These are phyloP conservation scores for Ailurus styani DNA, from an alignment of 2,113 vertebrate species.

Conservation along the genomic window DNA sequence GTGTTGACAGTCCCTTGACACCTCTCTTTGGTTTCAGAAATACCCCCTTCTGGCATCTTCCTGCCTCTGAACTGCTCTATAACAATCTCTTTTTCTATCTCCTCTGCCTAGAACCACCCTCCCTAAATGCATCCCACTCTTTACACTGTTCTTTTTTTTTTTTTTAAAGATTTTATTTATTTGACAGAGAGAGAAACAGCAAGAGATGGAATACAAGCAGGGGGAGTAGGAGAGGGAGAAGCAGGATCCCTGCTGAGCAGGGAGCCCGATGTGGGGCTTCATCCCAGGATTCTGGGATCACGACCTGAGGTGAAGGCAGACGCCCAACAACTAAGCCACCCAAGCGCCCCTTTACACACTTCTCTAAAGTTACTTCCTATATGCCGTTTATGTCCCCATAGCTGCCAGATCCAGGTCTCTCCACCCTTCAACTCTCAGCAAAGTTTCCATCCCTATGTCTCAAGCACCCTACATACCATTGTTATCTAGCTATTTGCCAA, in stretches of 20 bases:
- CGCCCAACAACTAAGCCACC: too few relatives aligned
- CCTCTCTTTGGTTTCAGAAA: not conserved
- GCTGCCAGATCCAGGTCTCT: not conserved
- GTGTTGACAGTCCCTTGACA: not conserved
- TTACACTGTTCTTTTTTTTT: too few relatives aligned
- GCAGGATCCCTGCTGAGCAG: too few relatives aligned
- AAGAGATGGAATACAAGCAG: too few relatives aligned
- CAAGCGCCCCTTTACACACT: too few relatives aligned
- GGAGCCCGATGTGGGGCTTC: too few relatives aligned
- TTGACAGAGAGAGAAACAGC: too few relatives aligned
- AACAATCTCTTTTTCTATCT: not conserved
- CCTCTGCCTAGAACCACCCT: not conserved
- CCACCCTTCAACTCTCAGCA: not conserved
- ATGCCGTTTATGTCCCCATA: accelerated
- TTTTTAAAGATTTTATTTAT: too few relatives aligned
- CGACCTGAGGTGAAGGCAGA: too few relatives aligned
- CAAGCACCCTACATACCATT: not conserved
- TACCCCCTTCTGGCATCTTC: not conserved
- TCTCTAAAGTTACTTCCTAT: not conserved
- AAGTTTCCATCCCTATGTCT: not conserved
- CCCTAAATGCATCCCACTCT: not conserved
- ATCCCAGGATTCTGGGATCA: too few relatives aligned
- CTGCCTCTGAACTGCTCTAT: not conserved
- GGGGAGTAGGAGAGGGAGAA: too few relatives aligned
- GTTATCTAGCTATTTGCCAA: not conserved